Base-by-base conservation (phyloP, 2,888 invertebrate genomes). In the Liopterus haemorrhoidalis region DNA sequence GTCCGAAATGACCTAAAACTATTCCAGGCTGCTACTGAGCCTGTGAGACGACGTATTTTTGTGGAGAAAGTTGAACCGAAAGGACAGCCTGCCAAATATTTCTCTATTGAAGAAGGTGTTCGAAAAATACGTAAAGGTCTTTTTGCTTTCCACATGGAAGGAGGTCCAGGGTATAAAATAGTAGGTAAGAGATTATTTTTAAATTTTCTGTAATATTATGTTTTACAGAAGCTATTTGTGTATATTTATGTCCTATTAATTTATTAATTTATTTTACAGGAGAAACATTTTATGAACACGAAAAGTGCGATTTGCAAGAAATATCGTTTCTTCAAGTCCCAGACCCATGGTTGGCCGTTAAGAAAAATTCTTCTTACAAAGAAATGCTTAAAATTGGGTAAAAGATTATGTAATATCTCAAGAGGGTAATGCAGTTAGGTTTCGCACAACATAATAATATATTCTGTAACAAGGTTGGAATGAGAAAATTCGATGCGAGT, bases 101-200 rank as follows among this genome's bases (percentile, higher is more conserved):
- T 78, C 65, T 56, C 71, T 1, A 68, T 81, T 53, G 75, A 78
- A 49, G 76, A 81, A 52, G 83, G 83, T 0, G 74, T 82, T 0
- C 63, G 68, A 49, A 71, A 65, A 55, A 68, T 83, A 55, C 70
- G 74, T 54, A 68, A 74, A 65, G 82, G 81, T 3, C 60, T 82
- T 4, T 83, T 81, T 59, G 82, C 82, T 4, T 82, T 84, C 56
- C 81, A 85, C 60, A 79, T 81, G 70, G 84, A 84, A 65, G 73
- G 75, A 3, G 80, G 82, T 1, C 74, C 79, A 1, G 81, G 81
- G 0, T 85, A 84, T 59, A 79, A 82, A 61, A 68, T 82, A 36
- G 78, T 84, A 3, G 75, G 65, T 63, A 54, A 52, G 58, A 53
- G 43, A 12, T 20, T 32, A 8, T 11, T 5, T 8, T 11, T 30